Base-by-base conservation (phyloP, 2,797 vertebrate species). In the Rhinatrema bivittatum region DNA sequence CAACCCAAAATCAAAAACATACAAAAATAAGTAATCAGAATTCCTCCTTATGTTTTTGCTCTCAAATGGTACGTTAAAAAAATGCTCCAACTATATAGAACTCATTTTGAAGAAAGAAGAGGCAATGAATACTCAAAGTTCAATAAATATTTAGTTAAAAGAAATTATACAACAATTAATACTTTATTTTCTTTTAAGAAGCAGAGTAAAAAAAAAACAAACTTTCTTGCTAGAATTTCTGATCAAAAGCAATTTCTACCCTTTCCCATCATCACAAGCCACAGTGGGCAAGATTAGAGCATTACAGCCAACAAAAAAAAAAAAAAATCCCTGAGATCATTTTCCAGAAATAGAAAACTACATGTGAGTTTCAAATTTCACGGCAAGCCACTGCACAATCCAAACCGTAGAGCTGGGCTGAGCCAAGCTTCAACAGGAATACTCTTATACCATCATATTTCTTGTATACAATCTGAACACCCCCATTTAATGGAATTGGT, bases 281-380 rank as follows among this genome's bases (percentile, higher is more conserved):
- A 72, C 76, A 76, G 65, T 70, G 74, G 70, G 70, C 69, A 76
- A 76, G 74, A 79, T 78, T 73, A 75, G 73, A 76, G 68, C 52
- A 72, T 72, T 68, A 72, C 69, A 78, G 78, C 69, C 68, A 79
- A 76, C 64, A 74, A 65, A 63, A 69, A 46, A 23, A 46, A 53
- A n/a, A n/a, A n/a, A n/a, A n/a, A 39, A 77, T 72, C 66, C 72
- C 65, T 82, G 81, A 86, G 75, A 78, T 87, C 82, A 87, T 68
- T 78, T 78, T 79, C 81, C 78, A 77, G 76, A 84, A 84, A 86
- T 84, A 84, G 79, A 81, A 86, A 73, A 81, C 79, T 78, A 70
- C 81, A 81, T 79, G 79, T 62, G 72, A 74, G 80, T 79, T 81
- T 86, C 79, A 77, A 73, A 81, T 85, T 84, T 84, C 80, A 77